Percentiles rank a stretch among this genome's conserved stretches.
phyloP scores from a whole-genome alignment of 2,888 invertebrate genomes.

The Tricholauxania praeusta region DNA sequence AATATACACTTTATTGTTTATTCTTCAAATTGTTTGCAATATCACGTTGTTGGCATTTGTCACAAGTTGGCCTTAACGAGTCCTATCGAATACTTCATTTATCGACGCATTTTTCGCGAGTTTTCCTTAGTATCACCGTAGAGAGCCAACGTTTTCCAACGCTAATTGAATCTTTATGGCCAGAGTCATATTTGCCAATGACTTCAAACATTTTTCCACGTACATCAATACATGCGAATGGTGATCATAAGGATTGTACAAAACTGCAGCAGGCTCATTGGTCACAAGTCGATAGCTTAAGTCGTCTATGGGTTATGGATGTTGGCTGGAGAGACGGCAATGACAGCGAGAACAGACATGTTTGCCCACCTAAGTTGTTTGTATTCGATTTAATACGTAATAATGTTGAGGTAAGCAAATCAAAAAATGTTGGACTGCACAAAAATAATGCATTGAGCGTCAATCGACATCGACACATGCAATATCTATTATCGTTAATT shows the following conservation, averaged over 20 bases:
- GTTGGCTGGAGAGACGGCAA: constrained; percentile 50
- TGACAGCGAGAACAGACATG: neutral
- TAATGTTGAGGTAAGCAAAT: constrained; percentile 54
- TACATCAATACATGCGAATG: constrained; percentile 52
- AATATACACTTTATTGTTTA: constrained; percentile 1
- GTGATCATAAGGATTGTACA: constrained; percentile 52
- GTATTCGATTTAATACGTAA: constrained; percentile 62
- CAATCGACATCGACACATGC: too few species aligned
- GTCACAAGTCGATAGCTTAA: constrained; percentile 62
- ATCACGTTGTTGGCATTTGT: constrained; percentile 52
- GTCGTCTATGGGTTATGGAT: constrained; percentile 63
- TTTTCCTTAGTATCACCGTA: constrained; percentile 60
- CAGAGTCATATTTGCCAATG: constrained; percentile 55
- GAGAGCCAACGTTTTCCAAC: constrained; percentile 55
- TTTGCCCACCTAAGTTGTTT: constrained; percentile 59
- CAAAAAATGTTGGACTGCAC: too few species aligned
- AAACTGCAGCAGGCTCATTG: constrained; percentile 60
- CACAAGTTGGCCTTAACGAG: constrained; percentile 58
- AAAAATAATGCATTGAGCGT: too few species aligned
- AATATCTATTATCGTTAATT: too few species aligned
- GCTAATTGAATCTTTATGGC: constrained; percentile 62
- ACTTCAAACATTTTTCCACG: constrained; percentile 52
- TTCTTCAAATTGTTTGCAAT: constrained; percentile 1
- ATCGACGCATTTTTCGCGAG: constrained; percentile 59
- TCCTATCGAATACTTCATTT: constrained; percentile 61